Conservation (phyloP, 2,113 vertebrate genomes). For the Ceratotherium simum region DNA sequence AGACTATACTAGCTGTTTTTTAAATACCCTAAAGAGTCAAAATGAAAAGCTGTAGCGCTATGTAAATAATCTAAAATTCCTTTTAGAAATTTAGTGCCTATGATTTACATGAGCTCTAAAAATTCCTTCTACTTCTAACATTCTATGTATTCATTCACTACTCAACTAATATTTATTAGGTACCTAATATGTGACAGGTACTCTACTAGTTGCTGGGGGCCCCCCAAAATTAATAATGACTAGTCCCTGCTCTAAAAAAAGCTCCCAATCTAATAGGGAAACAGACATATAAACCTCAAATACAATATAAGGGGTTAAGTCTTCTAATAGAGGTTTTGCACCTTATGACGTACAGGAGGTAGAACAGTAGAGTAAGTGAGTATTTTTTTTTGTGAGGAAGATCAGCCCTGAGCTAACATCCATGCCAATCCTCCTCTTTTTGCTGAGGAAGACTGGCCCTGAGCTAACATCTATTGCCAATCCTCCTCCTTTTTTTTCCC, state of each 20-base stretch:
- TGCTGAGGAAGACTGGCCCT: too few relatives aligned
- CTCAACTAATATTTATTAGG: slow-evolving; percentile 11
- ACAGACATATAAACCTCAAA: not conserved
- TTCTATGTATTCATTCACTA: not conserved
- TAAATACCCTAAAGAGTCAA: not conserved
- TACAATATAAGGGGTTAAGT: not conserved
- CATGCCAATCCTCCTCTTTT: too few relatives aligned
- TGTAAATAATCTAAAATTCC: slow-evolving; percentile 28
- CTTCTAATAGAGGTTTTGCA: not conserved
- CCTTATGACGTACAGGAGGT: not conserved
- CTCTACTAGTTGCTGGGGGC: not conserved
- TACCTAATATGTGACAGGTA: not conserved
- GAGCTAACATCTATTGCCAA: too few relatives aligned
- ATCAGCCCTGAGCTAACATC: too few relatives aligned
- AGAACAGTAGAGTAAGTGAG: not conserved
- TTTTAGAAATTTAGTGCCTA: slow-evolving; percentile 32
- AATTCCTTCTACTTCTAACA: slow-evolving; percentile 49
- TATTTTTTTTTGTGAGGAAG: not conserved
- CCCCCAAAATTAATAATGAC: not conserved
- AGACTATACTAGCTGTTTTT: not conserved
- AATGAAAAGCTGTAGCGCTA: slow-evolving; percentile 15
- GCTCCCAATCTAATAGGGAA: not conserved
- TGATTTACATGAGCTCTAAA: slow-evolving; percentile 46
- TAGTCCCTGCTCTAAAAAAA: not conserved
- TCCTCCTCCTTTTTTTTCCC: too few relatives aligned